These are phyloP conservation scores for Drosophila jambulina DNA, from an alignment of 1,140 invertebrate species.

Conservation along the genomic window DNA sequence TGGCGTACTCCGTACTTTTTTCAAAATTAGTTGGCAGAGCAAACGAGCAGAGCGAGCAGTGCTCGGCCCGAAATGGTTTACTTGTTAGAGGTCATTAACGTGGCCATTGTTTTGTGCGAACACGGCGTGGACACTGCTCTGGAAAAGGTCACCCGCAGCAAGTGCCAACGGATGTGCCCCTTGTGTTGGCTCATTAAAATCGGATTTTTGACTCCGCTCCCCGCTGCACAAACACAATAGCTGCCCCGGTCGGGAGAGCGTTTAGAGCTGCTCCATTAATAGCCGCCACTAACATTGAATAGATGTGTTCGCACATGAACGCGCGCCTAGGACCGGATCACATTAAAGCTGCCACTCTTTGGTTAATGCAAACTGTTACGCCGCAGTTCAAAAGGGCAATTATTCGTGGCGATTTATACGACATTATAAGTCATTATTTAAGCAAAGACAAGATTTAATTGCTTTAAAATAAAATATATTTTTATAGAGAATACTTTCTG, in stretches of 20 bases:
- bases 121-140: conserved; percentile 33
- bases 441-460: background rate
- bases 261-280: conserved; percentile 62
- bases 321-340: conserved; percentile 35
- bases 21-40: conserved; percentile 63
- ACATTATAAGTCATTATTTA: background rate
- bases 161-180: conserved; percentile 60
- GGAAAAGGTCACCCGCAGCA: conserved; percentile 72
- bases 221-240: conserved; percentile 67
- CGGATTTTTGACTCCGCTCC: conserved; percentile 49
- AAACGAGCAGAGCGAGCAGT: conserved; percentile 30
- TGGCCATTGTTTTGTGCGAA: conserved; percentile 63
- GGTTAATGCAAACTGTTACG: conserved; percentile 29
- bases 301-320: conserved; percentile 55
- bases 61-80: conserved; percentile 59
- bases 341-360: conserved; percentile 9
- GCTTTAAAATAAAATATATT: too few relatives aligned
- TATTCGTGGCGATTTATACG: conserved; percentile 10
- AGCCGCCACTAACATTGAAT: conserved; percentile 18
- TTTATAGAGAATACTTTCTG: background rate
- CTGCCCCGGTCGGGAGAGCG: conserved; percentile 3
- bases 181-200: conserved; percentile 72
- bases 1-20: conserved; percentile 25
- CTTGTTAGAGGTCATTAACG: conserved; percentile 84
- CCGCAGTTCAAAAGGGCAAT: conserved; percentile 18